Conservation (phyloP, 2,113 vertebrate species). For the Sphyrna mokarran region DNA sequence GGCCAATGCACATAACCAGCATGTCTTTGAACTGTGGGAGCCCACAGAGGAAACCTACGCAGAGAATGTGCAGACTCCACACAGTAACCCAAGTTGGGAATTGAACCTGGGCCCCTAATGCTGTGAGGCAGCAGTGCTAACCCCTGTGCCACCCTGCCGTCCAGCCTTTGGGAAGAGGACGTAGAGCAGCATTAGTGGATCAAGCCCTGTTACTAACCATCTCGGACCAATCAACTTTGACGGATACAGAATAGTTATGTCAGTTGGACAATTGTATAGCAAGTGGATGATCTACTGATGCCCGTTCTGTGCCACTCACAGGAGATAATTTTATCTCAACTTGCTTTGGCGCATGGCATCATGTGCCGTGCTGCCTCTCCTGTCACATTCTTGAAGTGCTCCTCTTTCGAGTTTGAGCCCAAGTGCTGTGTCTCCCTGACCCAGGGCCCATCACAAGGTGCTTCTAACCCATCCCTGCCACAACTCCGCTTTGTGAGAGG, state of each 20-base stretch:
- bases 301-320: background rate
- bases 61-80: too few species aligned
- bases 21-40: too few species aligned
- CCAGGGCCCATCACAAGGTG: too few species aligned
- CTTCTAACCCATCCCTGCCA: background rate
- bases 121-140: too few species aligned
- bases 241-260: background rate
- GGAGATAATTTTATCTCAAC: background rate
- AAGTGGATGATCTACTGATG: background rate
- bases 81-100: too few species aligned
- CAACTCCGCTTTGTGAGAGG: background rate
- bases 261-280: background rate
- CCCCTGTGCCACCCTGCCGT: too few species aligned
- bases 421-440: background rate
- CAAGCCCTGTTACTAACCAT: background rate
- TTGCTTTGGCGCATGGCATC: background rate
- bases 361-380: background rate
- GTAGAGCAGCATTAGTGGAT: background rate
- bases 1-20: too few species aligned
- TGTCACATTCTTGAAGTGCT: background rate
- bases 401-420: background rate
- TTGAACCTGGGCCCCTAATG: too few species aligned
- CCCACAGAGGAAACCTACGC: too few species aligned
- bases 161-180: background rate
- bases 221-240: background rate